These are phyloP conservation scores for Odontophorus gujanensis DNA, from an alignment of 2,113 vertebrate genomes.

Conservation along the genomic window DNA sequence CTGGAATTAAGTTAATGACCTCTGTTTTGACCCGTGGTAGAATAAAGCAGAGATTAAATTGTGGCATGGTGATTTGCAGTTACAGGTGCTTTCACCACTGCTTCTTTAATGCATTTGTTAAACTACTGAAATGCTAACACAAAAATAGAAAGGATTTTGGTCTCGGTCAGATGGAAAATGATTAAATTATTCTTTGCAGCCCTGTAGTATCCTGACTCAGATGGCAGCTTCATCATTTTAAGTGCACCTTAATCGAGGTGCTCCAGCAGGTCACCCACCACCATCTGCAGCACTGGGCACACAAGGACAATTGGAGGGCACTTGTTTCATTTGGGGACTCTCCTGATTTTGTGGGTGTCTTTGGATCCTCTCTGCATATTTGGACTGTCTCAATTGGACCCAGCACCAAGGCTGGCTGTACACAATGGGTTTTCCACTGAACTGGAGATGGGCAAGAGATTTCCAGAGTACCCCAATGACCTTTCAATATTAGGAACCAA, in stretches of 20 bases:
- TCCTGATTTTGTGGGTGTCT: not conserved
- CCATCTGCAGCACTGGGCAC: not conserved
- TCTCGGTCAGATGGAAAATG: not conserved
- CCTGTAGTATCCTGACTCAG: not conserved
- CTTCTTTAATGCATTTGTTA: not conserved
- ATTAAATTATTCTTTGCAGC: not conserved
- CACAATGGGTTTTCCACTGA: not conserved
- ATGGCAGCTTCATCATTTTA: not conserved
- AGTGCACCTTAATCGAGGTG: not conserved
- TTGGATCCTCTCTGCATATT: not conserved
- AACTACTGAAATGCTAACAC: not conserved
- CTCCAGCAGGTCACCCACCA: not conserved
- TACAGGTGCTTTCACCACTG: not conserved
- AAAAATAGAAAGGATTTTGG: not conserved
- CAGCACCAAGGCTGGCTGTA: not conserved
- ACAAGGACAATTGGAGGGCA: not conserved
- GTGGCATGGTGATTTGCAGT: not conserved
- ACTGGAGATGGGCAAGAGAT: not conserved
- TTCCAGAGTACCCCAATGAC: not conserved
- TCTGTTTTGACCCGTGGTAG: not conserved
- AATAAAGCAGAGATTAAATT: not conserved
- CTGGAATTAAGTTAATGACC: not conserved
- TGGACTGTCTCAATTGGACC: not conserved
- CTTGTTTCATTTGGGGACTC: not conserved
- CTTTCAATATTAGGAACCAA: not conserved